Conservation (phyloP, 1,140 invertebrate species). For the Orchesella cincta region DNA sequence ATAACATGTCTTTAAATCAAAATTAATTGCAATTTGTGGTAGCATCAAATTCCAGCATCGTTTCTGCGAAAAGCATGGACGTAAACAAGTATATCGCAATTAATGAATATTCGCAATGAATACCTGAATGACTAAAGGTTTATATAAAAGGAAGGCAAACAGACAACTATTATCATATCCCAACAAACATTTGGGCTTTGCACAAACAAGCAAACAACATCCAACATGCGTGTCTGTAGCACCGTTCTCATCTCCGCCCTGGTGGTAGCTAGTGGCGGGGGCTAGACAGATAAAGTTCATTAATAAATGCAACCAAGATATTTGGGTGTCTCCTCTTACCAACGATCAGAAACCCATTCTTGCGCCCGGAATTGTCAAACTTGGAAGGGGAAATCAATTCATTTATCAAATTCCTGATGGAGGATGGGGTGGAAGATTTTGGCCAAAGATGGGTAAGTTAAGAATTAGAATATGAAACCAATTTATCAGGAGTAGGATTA, state of each 20-base stretch:
- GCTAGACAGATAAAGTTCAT: background rate
- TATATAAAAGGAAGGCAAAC: too few species aligned
- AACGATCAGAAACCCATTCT: slow-evolving; percentile 4
- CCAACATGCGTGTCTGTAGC: too few species aligned
- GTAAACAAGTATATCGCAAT: too few species aligned
- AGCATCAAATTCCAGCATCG: too few species aligned
- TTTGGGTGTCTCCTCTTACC: slow-evolving; percentile 22
- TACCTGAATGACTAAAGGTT: too few species aligned
- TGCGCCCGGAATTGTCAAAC: slow-evolving; percentile 1
- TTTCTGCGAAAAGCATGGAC: too few species aligned
- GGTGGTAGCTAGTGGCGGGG: background rate
- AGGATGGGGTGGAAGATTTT: slow-evolving; percentile 50
- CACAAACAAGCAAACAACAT: too few species aligned
- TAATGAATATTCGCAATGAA: too few species aligned
- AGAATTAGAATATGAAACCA: background rate
- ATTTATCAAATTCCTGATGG: slow-evolving; percentile 42
- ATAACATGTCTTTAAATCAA: too few species aligned
- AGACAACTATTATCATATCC: too few species aligned
- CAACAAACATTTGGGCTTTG: too few species aligned
- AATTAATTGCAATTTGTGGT: too few species aligned
- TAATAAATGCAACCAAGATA: background rate
- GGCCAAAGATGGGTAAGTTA: slow-evolving; percentile 44
- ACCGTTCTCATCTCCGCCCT: background rate
- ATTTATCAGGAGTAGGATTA: background rate
- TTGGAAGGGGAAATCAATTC: slow-evolving; percentile 21